Conservation (phyloP, 2,888 invertebrate genomes). For the Thymelicus acteon region DNA sequence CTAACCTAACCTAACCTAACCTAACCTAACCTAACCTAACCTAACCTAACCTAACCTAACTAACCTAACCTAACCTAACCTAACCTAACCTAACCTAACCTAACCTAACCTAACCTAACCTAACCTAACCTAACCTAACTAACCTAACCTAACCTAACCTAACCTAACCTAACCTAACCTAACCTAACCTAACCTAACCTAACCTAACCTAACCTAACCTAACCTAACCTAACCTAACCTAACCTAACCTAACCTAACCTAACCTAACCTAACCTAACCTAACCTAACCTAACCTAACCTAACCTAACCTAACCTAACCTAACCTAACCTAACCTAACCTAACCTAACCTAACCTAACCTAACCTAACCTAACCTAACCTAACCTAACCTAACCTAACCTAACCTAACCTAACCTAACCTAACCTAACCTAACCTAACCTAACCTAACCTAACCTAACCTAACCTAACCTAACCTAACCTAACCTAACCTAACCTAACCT, state of each 20-base stretch:
- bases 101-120: constrained; percentile 35
- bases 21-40: constrained; percentile 13
- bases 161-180: constrained; percentile 37
- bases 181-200: constrained; percentile 30
- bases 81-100: constrained; percentile 29
- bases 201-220: constrained; percentile 36
- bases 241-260: constrained; percentile 43
- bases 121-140: constrained; percentile 38
- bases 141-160: too few species aligned
- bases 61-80: constrained; percentile 17
- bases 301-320: too few species aligned
- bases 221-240: constrained; percentile 43
- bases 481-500: constrained; percentile 24
- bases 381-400: constrained; percentile 40
- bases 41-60: too few species aligned
- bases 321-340: constrained; percentile 42
- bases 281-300: too few species aligned
- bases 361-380: constrained; percentile 43
- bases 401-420: constrained; percentile 13
- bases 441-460: too few species aligned
- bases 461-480: constrained; percentile 6
- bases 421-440: constrained; percentile 13
- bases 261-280: constrained; percentile 42
- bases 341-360: constrained; percentile 42
- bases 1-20: constrained; percentile 13